Evolutionary conservation across 2,888 invertebrate genomes (phyloP), one percentile per base, ranked within the genome.

Genomic region (Melanophora roralis): DNA sequence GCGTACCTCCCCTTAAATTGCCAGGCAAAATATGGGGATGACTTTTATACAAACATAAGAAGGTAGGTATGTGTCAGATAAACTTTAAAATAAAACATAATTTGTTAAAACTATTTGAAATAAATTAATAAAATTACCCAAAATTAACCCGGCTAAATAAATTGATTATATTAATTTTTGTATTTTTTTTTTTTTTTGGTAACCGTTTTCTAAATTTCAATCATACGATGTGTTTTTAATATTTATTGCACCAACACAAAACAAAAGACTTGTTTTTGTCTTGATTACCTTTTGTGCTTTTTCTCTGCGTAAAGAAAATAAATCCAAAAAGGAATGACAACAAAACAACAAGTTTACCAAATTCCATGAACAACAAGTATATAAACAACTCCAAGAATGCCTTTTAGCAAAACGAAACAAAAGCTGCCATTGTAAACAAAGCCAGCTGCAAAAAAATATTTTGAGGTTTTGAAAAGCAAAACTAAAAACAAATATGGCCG

Each of bases 401-500:
- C 57, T 68, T 55, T 14, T 51, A 64, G 23, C 21, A 40, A 21
- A 59, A 36, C 9, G 68, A 68, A 68, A 53, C 57, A 75, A 74
- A 69, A 73, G 59, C 65, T 59, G 65, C 27, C 45, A 60, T 72
- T 73, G 57, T 78, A 78, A 78, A 81, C 74, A 77, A 75, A 78
- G 74, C 74, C 69, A 67, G 62, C 68, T 72, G 64, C 57, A 45
- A 65, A 43, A 57, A 53, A 47, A 19, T 19, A 43, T 51, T 38
- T 32, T 21, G 2, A 1, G 38, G 1, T 36, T 53, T 53, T 9
- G 19, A 27, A 67, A 59, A 65, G 6, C 36, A 45, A 51, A 40
- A 74, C 34, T 65, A 68, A 55, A 82, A 78, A 73, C 59, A 78
- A 81, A 82, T 59, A 81, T 82, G 79, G 81, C 78, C 16, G 73